Evolutionary conservation across 2,797 vertebrate genomes (phyloP), one percentile per base, ranked within the genome.

Genomic region (Xenentodon cancila): DNA sequence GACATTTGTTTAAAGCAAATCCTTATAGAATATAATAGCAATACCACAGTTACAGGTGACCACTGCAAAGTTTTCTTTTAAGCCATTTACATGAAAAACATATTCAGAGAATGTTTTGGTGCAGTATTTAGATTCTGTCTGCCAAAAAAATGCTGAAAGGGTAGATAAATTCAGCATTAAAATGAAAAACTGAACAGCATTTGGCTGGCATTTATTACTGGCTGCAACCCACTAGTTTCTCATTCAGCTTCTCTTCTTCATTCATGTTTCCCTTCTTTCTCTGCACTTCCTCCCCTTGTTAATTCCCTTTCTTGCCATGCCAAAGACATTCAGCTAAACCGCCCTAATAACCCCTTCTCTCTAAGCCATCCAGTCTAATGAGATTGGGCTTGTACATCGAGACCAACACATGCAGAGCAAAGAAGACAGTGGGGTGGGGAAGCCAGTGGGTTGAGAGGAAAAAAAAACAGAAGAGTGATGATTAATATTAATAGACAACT

Each of bases 361-460:
- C 73, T 88, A 87, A 91, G 82, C 82, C 82, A 72, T 75, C 70
- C 68, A 27, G 65, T 69, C 84, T 93, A 90, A 92, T 92, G 85
- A 86, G 88, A 90, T 88, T 90, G 81, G 60, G 61, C 72, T 49
- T 51, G 65, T 60, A 74, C 69, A 78, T 54, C 4, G 21, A 84
- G 76, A 77, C 71, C 25, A 61, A 81, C 69, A 67, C 30, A 75
- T 57, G 58, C 48, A 64, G 71, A 47, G 55, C 22, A 11, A 70
- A 27, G 5, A 37, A 65, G 75, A 64, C 37, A 9, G 40, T 13
- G 13, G 37, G 37, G 37, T 3, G 3, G 37, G 37, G 37, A 16
- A 40, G 49, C 4, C 6, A 53, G 47, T 43, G 67, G 17, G 40
- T 55, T 82, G 56, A 71, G 52, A 59, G 45, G 44, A 60, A 69